phyloP scores from a whole-genome alignment of 2,888 invertebrate species.

The Drosophila antonietae region DNA sequence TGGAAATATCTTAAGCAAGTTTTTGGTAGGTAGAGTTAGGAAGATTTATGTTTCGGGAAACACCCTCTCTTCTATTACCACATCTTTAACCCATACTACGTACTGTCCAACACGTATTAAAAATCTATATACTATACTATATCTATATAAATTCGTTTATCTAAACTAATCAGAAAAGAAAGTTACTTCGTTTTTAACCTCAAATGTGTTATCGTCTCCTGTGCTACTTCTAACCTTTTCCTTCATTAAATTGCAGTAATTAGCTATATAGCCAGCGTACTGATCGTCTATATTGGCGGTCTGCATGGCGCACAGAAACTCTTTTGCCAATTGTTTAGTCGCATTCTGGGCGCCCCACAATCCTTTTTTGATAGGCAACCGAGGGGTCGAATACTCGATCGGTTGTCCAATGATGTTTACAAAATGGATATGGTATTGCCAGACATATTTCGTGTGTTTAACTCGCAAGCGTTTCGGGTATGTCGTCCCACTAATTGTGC shows the following conservation, averaged over 20 bases:
- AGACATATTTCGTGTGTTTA: slow-evolving; percentile 62
- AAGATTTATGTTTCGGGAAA: not conserved
- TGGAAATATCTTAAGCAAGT: not conserved
- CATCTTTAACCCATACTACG: not conserved
- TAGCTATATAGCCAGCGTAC: slow-evolving; percentile 71
- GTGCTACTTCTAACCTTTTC: not conserved
- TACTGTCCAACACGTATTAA: not conserved
- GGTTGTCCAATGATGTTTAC: slow-evolving; percentile 87
- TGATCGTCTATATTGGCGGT: slow-evolving; percentile 85
- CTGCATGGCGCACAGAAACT: slow-evolving; percentile 85
- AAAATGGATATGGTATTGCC: slow-evolving; percentile 86
- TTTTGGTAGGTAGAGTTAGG: not conserved
- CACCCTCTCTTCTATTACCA: not conserved
- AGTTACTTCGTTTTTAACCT: slow-evolving; percentile 27
- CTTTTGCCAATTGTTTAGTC: slow-evolving; percentile 85
- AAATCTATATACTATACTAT: too few relatives aligned
- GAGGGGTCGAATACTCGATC: slow-evolving; percentile 87
- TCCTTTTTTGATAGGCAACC: slow-evolving; percentile 88
- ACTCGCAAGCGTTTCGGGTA: slow-evolving; percentile 79
- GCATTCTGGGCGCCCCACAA: slow-evolving; percentile 86
- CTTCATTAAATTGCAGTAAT: slow-evolving; percentile 61
- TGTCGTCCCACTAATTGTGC: slow-evolving; percentile 48
- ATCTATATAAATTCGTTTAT: not conserved
- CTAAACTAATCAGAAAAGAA: slow-evolving; percentile 8
- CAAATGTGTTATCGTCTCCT: slow-evolving; percentile 21